These are phyloP conservation scores for Helleia helle DNA, from an alignment of 2,888 invertebrate genomes.

Conservation along the genomic window DNA sequence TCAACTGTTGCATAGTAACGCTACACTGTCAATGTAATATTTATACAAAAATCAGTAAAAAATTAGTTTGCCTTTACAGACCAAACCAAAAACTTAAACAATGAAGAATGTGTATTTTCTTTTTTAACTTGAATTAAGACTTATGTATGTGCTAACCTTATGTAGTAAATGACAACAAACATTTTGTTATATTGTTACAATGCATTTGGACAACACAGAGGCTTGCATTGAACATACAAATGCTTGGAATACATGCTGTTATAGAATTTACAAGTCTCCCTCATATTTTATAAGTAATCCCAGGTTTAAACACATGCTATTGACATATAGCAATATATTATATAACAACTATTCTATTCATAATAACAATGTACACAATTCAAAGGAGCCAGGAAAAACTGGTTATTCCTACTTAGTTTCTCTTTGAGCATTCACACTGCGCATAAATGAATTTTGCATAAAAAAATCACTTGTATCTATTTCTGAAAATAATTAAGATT, in stretches of 20 bases:
- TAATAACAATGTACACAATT: background rate
- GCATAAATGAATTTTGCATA: too few relatives aligned
- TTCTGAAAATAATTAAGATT: too few relatives aligned
- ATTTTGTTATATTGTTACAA: constrained; percentile 22
- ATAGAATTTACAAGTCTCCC: background rate
- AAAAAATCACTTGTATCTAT: too few relatives aligned
- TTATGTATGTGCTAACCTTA: too few relatives aligned
- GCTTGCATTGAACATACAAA: constrained; percentile 28
- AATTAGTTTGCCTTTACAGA: too few relatives aligned
- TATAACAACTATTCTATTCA: constrained; percentile 1
- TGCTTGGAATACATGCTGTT: constrained; percentile 9
- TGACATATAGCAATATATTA: background rate
- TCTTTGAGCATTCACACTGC: background rate
- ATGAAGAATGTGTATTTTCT: too few relatives aligned
- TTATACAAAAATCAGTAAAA: too few relatives aligned
- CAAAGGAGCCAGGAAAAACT: too few relatives aligned
- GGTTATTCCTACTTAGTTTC: background rate
- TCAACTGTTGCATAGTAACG: too few relatives aligned
- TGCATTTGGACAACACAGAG: constrained; percentile 46
- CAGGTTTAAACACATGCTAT: background rate
- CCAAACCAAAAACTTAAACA: too few relatives aligned
- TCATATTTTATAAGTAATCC: background rate
- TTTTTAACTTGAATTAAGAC: too few relatives aligned
- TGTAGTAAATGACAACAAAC: constrained; percentile 16
- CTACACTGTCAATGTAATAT: too few relatives aligned